phyloP scores from a whole-genome alignment of 1,140 invertebrate species.

The Reticulitermes speratus region DNA sequence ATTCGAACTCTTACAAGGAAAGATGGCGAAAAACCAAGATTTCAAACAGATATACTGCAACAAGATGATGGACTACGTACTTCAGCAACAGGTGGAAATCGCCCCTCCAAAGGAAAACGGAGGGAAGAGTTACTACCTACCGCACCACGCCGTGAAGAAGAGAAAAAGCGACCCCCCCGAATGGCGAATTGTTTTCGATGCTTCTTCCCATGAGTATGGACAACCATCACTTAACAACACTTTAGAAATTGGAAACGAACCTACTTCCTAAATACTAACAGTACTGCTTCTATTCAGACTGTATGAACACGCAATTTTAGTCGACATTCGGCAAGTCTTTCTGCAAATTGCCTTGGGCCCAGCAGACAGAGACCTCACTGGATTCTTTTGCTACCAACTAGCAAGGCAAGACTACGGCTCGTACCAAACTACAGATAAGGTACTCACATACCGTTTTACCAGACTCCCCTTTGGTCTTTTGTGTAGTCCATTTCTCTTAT shows the following conservation, averaged over 20 bases:
- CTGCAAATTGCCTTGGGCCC: background rate
- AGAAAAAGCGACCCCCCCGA: background rate
- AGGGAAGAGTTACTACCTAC: background rate
- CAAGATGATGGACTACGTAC: background rate
- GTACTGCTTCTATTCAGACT: background rate
- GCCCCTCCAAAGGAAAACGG: background rate
- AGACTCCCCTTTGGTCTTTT: conserved; percentile 10
- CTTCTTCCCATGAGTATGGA: background rate
- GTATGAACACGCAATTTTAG: background rate
- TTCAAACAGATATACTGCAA: background rate
- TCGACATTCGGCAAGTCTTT: background rate
- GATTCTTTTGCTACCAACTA: background rate
- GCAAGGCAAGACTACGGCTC: background rate
- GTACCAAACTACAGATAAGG: background rate
- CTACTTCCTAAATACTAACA: background rate
- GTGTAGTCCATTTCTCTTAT: conserved; percentile 1
- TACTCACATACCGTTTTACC: background rate
- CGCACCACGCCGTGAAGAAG: background rate
- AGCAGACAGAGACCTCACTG: background rate
- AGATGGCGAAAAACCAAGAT: background rate
- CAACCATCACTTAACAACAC: background rate
- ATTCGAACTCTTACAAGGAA: too few relatives aligned
- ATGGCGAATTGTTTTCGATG: background rate
- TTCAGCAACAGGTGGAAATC: background rate
- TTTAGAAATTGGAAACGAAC: background rate